Conservation (phyloP, 1,140 invertebrate genomes). For the Melipona quadrifasciata region DNA sequence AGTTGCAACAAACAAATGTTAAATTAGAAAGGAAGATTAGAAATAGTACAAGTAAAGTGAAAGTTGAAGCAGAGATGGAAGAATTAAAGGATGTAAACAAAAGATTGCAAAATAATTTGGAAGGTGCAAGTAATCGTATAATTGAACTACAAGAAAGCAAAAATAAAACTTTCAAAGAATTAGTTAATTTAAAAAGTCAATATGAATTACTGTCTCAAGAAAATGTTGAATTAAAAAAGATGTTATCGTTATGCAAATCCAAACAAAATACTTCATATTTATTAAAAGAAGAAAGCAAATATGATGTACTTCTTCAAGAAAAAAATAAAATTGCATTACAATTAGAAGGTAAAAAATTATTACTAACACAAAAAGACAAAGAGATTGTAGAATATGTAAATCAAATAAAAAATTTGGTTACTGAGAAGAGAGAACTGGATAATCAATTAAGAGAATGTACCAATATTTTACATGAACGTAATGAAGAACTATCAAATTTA, state of each 20-base stretch:
- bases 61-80: conserved; percentile 65
- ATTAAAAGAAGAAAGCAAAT: conserved; percentile 51
- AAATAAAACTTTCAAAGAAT: conserved; percentile 65
- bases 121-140: conserved; percentile 76
- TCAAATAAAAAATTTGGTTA: conserved; percentile 46
- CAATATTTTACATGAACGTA: conserved; percentile 43
- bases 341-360: conserved; percentile 65
- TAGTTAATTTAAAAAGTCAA: conserved; percentile 55
- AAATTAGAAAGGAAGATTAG: conserved; percentile 69
- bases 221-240: conserved; percentile 58
- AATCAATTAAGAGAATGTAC: conserved; percentile 68
- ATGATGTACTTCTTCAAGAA: conserved; percentile 62
- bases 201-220: conserved; percentile 61
- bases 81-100: conserved; percentile 71
- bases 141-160: conserved; percentile 71
- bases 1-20: conserved; percentile 49
- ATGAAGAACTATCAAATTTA: conserved; percentile 28
- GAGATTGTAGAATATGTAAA: conserved; percentile 37
- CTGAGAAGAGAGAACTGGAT: conserved; percentile 68
- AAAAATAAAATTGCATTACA: conserved; percentile 68
- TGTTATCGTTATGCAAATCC: conserved; percentile 39
- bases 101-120: conserved; percentile 71
- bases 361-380: conserved; percentile 43
- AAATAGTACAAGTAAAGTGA: conserved; percentile 70
- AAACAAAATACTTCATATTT: conserved; percentile 51